A percentile compares a stretch with the other conserved stretches of the same genome.
Conservation (phyloP, 2,797 vertebrate species). For the Manis javanica region DNA sequence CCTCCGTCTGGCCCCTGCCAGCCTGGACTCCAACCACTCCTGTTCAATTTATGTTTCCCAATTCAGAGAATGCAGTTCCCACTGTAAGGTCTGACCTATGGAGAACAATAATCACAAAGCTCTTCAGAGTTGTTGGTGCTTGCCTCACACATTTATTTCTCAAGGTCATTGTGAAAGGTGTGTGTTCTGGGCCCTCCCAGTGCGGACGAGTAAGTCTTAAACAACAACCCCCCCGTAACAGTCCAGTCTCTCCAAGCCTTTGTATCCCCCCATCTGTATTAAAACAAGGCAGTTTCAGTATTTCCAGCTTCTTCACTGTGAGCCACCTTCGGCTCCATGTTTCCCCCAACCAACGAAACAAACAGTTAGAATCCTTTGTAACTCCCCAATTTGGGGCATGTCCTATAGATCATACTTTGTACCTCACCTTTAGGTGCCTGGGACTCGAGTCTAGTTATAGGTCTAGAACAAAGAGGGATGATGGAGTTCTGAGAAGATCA, state of each 20-base stretch:
- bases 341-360: neutral
- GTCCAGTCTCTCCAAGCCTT: neutral
- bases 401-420: neutral
- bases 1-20: neutral
- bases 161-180: neutral
- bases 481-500: neutral
- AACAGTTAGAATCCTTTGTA: neutral
- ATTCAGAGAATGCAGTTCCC: neutral
- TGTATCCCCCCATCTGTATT: neutral
- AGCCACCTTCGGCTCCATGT: neutral
- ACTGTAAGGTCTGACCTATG: rapidly evolving
- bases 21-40: neutral
- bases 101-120: neutral
- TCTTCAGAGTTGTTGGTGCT: neutral
- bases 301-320: neutral
- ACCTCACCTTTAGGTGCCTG: neutral
- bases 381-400: neutral
- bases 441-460: neutral
- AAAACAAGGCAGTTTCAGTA: neutral
- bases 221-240: neutral
- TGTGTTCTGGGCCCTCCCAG: neutral
- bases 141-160: neutral
- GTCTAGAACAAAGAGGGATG: neutral
- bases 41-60: neutral
- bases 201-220: neutral